Evolutionary conservation across 2,888 invertebrate genomes (phyloP), one percentile per base, ranked within the genome.

Genomic region (Zeuzera pyrina): DNA sequence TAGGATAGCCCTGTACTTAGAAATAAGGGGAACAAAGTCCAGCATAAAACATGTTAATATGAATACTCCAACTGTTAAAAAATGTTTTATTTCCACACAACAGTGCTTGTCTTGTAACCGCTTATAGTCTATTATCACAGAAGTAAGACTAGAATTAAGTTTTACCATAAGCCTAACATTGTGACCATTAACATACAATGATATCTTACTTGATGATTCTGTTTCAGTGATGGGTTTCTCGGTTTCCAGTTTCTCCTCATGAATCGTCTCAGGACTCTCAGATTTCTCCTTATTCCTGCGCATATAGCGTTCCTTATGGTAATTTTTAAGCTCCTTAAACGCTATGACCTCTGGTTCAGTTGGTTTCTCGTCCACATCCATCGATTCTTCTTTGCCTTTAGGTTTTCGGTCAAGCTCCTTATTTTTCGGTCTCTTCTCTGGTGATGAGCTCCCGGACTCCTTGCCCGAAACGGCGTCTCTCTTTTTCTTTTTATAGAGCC

Each of bases 291-390:
- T 78, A 63, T 89, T 89, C 34, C 90, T 83, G 34, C 89, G 77
- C 59, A 89, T 84, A 76, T 90, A 91, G 33, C 89, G 83, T 52
- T 86, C 86, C 68, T 86, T 86, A 57, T 81, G 72, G 46, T 83
- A 84, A 43, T 78, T 81, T 54, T 85, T 86, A 23, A 86, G 68
- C 50, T 86, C 87, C 60, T 87, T 87, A 65, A 88, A 87, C 13
- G 72, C 49, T 10, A 77, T 69, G 12, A 57, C 43, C 33, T 63
- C 69, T n/a, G 45, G 38, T 16, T 52, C 58, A 1, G 45, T 30
- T n/a, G 42, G 34, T 12, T 47, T 39, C 11, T 51, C 42, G 15
- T 49, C 47, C 8, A 42, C 34, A 7, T 58, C 52, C 22, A 43
- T 45, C 21, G 42, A 15, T 55, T 45, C 12, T 48, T 47, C 27